Evolutionary conservation across 2,888 invertebrate genomes (phyloP), one percentile per base, ranked within the genome.

Genomic region (Microplitis manilae): DNA sequence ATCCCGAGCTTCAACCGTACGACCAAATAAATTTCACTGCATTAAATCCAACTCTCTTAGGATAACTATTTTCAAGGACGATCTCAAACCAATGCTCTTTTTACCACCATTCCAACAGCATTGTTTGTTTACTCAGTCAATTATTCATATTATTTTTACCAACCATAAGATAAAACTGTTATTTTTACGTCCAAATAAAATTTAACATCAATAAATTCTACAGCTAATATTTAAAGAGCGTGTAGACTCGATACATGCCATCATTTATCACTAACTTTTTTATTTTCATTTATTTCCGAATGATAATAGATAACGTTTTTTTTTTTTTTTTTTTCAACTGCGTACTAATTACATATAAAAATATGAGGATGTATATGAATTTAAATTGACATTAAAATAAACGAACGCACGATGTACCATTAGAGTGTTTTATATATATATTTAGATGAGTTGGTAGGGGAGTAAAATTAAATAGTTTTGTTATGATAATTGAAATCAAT

Each of bases 11-110:
- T 74, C 74, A 68, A 65, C 73, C 20, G 74, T 73, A 74, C 78
- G 73, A 78, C 75, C 71, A 77, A 77, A 80, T 80, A 80, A 78
- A 80, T 80, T 78, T 77, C 72, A 75, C 73, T 67, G 75, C 79
- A 79, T 79, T 79, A 79, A 77, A 77, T 75, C 69, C 69, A 65
- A 74, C 75, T 74, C 68, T 38, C 75, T 68, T 70, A 70, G 75
- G 75, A 77, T 71, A 73, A 69, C 64, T 77, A 73, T 77, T 70
- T 77, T 79, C 79, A 79, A 77, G 79, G 79, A 73, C 79, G 71
- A 78, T 80, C 15, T 15, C 20, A 20, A n/a, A 7, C 17, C 62
- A 62, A n/a, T n/a, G 15, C 17, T 15, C 62, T 62, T 62, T n/a
- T 59, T 59, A 59, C n/a, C n/a, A n/a, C n/a, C n/a, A 59, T 59